Evolutionary conservation across 2,797 vertebrate species (phyloP), one percentile per base, ranked within the genome.

Genomic region (Sebastes iracundus): DNA sequence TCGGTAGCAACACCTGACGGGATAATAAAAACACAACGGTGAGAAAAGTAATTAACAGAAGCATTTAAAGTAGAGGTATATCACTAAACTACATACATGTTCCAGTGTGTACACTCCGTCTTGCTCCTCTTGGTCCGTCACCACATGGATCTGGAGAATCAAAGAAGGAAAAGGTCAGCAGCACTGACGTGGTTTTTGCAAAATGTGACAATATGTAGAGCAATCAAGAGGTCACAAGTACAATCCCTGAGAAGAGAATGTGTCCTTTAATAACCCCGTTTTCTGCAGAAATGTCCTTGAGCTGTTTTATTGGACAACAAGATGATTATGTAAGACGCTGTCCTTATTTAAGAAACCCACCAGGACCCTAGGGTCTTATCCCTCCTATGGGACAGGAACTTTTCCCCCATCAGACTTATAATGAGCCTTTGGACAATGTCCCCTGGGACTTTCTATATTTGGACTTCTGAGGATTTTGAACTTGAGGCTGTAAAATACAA

Each of bases 1-100:
- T 97, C 1, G 98, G 98, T 56, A 99, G 96, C 82, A 99, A 93
- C n/a, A 99, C 97, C 98, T 99, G 81, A 82, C 25, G 2, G 55
- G 25, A 82, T 3, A 27, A 63, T 4, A 55, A 63, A 53, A 72
- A 14, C 20, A 11, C 27, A 12, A 9, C 0, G 1, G 32, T 16
- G 16, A 53, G 25, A 49, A 20, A 63, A 1, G n/a, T 2, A 10
- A n/a, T 1, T 38, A 61, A 55, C 0, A 14, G n/a, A 0, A 8
- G 6, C 2, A 70, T 60, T 69, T 46, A 0, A 68, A n/a, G 12
- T 23, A 30, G 7, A 75, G n/a, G 11, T 7, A 30, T 25, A 7
- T 66, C 4, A 6, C 9, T 14, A 4, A 60, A 76, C 2, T 4
- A 55, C 87, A n/a, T 85, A 96, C 96, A 82, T 96, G 92, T 78